Conservation (phyloP, 2,113 vertebrate genomes). For the Istiophorus platypterus region DNA sequence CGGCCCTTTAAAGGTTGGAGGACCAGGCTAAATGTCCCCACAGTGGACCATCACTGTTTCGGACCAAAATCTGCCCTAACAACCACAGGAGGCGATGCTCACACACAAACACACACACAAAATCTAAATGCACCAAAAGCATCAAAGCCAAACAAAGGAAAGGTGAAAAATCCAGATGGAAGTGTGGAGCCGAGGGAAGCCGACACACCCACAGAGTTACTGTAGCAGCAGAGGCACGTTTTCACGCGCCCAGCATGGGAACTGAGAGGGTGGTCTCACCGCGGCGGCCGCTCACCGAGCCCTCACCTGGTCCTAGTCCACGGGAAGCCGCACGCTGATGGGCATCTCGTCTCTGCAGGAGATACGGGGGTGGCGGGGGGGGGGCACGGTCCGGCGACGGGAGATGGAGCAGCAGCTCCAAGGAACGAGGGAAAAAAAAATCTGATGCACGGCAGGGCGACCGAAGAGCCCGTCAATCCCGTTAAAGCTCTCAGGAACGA, state of each 20-base stretch:
- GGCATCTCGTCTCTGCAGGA: conserved; percentile 51
- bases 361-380: too few species aligned
- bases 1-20: too few species aligned
- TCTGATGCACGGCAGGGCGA: neutral
- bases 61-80: neutral
- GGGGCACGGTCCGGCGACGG: neutral
- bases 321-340: conserved; percentile 53
- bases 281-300: neutral
- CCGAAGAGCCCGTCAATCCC: rapidly evolving
- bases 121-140: conserved; percentile 27
- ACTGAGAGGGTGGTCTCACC: neutral
- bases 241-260: neutral
- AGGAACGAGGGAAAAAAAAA: neutral
- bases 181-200: conserved; percentile 2
- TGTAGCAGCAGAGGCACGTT: conserved; percentile 1
- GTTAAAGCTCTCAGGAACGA: too few species aligned
- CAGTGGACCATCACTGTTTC: too few species aligned
- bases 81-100: neutral
- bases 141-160: conserved; percentile 20
- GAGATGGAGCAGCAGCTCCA: neutral
- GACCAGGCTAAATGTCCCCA: too few species aligned
- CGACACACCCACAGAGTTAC: conserved; percentile 49
- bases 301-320: conserved; percentile 66
- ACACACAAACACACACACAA: conserved; percentile 6
- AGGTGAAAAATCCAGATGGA: neutral